Conservation (phyloP, 2,888 invertebrate species). For the Glaucopsyche alexis region DNA sequence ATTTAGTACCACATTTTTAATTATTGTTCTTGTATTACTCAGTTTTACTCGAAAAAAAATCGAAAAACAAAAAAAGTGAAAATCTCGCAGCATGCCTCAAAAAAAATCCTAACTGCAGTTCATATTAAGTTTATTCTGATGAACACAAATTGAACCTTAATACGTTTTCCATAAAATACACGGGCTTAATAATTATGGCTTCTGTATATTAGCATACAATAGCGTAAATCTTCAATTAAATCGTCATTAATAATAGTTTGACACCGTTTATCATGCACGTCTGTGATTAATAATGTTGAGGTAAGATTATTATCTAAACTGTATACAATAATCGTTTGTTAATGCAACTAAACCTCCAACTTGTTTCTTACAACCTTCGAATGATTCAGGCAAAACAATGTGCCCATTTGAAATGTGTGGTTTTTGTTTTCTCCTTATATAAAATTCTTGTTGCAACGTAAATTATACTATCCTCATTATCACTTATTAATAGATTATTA, state of each 20-base stretch:
- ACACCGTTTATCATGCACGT: slow-evolving; percentile 31
- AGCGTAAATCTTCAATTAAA: slow-evolving; percentile 25
- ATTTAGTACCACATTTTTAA: not conserved
- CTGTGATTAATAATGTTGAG: slow-evolving; percentile 35
- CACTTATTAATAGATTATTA: no score
- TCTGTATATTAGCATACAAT: slow-evolving; percentile 28
- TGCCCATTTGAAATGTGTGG: no score
- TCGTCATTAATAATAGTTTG: slow-evolving; percentile 37
- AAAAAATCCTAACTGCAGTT: not conserved
- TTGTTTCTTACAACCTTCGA: not conserved
- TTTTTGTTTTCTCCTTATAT: no score
- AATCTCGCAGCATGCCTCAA: no score
- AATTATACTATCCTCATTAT: no score
- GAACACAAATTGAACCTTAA: not conserved
- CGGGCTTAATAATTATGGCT: not conserved
- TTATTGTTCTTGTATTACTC: not conserved
- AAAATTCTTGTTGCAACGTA: no score
- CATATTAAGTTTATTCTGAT: not conserved
- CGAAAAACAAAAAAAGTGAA: no score
- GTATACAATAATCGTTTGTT: slow-evolving; percentile 7
- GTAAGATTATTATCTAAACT: slow-evolving; percentile 34
- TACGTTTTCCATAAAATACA: not conserved
- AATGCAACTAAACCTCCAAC: not conserved
- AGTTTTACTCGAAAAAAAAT: not conserved
- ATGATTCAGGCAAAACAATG: no score